phyloP scores from a whole-genome alignment of 2,113 vertebrate genomes.

The Coturnix japonica region DNA sequence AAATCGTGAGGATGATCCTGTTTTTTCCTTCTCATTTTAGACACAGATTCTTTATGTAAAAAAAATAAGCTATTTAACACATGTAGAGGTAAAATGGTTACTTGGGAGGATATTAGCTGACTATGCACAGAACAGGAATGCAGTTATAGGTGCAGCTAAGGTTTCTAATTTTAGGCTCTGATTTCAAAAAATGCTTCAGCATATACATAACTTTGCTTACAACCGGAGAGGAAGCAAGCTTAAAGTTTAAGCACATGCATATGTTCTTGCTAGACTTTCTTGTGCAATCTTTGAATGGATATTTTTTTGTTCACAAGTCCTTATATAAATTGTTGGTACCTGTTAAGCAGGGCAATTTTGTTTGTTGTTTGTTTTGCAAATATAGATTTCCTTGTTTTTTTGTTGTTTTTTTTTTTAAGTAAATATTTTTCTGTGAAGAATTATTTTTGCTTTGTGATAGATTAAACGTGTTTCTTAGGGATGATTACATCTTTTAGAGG shows the following conservation, averaged over 20 bases:
- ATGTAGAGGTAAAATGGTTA: not conserved
- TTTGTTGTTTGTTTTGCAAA: not conserved
- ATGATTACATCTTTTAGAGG: not conserved
- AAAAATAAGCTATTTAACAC: not conserved
- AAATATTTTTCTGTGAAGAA: not conserved
- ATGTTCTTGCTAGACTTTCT: not conserved
- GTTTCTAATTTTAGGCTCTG: conserved; percentile 15
- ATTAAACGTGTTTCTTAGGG: not conserved
- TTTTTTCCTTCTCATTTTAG: conserved; percentile 10
- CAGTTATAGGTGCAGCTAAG: not conserved
- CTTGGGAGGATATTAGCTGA: not conserved
- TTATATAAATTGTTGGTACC: not conserved
- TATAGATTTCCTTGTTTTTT: not conserved
- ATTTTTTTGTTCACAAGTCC: not conserved
- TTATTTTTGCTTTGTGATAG: not conserved
- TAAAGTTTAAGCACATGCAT: not conserved
- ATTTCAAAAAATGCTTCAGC: not conserved
- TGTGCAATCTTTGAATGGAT: not conserved
- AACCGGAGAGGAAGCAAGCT: not conserved
- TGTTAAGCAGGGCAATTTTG: not conserved
- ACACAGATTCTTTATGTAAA: not conserved
- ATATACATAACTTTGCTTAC: not conserved
- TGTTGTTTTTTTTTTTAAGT: not conserved
- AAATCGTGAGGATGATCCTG: not conserved
- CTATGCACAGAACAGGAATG: not conserved